Percentiles rank a stretch among this genome's conserved stretches.
Evolutionary conservation across 2,888 invertebrate species (phyloP).

Genomic region (Perdita meconis): DNA sequence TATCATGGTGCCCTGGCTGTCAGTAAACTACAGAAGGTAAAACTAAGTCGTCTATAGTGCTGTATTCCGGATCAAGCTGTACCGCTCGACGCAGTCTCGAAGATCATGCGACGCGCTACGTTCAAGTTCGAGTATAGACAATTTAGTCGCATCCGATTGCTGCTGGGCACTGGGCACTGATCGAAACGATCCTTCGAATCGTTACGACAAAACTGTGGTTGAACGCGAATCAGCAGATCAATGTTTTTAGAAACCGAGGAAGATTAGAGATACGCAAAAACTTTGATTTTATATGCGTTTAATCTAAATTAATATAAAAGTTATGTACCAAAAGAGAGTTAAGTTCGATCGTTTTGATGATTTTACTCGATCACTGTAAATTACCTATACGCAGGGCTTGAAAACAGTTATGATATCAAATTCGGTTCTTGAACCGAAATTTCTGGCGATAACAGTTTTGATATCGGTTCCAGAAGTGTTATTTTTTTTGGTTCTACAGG

Average conservation of each 20-base stretch:
- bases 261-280: neutral
- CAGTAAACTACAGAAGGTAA: slow-evolving; percentile 62
- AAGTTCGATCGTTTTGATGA: neutral
- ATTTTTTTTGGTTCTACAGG: no score
- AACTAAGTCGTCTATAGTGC: slow-evolving; percentile 58
- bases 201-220: neutral
- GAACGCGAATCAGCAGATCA: neutral
- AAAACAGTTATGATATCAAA: no score
- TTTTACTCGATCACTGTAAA: slow-evolving; percentile 17
- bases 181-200: slow-evolving; percentile 4
- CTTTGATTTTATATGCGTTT: neutral
- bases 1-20: slow-evolving; percentile 73
- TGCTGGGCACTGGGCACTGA: neutral
- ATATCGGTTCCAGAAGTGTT: no score
- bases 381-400: no score
- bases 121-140: slow-evolving; percentile 3
- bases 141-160: slow-evolving; percentile 25
- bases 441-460: no score
- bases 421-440: no score
- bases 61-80: slow-evolving; percentile 55
- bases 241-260: neutral
- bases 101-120: slow-evolving; percentile 19
- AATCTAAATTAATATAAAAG: slow-evolving; percentile 29
- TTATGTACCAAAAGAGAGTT: slow-evolving; percentile 23
- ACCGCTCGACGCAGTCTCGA: slow-evolving; percentile 37